A percentile compares a stretch with the other conserved stretches of the same genome.
Conservation (phyloP, 2,888 invertebrate genomes). For the Bellardia bayeri region DNA sequence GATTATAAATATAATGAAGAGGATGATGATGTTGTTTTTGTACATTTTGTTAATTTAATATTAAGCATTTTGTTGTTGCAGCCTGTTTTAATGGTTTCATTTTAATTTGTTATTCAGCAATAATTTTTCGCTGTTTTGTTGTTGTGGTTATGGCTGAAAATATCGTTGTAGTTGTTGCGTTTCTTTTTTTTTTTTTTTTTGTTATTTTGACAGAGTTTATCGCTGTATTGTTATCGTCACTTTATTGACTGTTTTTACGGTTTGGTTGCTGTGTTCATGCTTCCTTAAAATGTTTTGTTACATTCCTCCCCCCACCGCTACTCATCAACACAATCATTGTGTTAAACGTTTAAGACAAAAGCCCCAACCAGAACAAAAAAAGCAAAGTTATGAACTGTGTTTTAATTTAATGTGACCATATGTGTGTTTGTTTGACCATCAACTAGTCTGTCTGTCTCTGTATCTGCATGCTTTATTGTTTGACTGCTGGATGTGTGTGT, state of each 20-base stretch:
- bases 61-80: slow-evolving; percentile 71
- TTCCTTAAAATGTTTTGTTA: slow-evolving; percentile 39
- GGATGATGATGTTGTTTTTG: slow-evolving; percentile 34
- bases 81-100: slow-evolving; percentile 61
- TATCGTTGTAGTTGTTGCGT: slow-evolving; percentile 26
- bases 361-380: too few species aligned
- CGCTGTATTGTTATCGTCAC: slow-evolving; percentile 67
- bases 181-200: too few species aligned
- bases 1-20: slow-evolving; percentile 21
- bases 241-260: slow-evolving; percentile 70
- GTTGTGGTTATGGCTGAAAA: slow-evolving; percentile 34
- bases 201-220: slow-evolving; percentile 60
- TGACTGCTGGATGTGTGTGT: slow-evolving; percentile 23
- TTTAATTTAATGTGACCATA: slow-evolving; percentile 46
- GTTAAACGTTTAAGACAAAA: slow-evolving; percentile 63
- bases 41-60: slow-evolving; percentile 64
- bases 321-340: slow-evolving; percentile 7
- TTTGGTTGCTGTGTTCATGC: slow-evolving; percentile 59
- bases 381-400: slow-evolving; percentile 60
- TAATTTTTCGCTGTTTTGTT: slow-evolving; percentile 58
- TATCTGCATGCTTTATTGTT: slow-evolving; percentile 5
- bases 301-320: not conserved
- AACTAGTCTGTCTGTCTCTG: slow-evolving; percentile 10
- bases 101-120: slow-evolving; percentile 68
- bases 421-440: slow-evolving; percentile 17